phyloP scores from a whole-genome alignment of 2,888 invertebrate genomes.

The Gymnoscelis rufifasciata region DNA sequence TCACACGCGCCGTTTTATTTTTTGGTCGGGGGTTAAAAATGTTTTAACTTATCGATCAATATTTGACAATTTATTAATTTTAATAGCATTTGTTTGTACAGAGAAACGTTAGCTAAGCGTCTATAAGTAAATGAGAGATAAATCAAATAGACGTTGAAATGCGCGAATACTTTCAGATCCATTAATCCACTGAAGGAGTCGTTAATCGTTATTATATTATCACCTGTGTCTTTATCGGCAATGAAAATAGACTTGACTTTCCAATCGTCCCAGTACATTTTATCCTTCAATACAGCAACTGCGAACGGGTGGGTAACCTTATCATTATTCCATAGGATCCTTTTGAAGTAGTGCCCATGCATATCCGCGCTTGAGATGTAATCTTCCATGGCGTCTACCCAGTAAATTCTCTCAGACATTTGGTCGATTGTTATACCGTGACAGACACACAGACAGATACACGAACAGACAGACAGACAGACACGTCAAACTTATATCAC shows the following conservation, averaged over 20 bases:
- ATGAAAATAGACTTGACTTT: constrained; percentile 87
- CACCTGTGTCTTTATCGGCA: constrained; percentile 87
- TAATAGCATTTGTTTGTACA: too few species aligned
- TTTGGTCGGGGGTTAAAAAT: too few species aligned
- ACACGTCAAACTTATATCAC: too few species aligned
- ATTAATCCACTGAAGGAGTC: constrained; percentile 84
- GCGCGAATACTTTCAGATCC: constrained; percentile 89
- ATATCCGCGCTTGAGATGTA: constrained; percentile 88
- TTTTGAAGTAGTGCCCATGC: constrained; percentile 83
- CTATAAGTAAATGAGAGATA: too few species aligned
- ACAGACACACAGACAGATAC: too few species aligned
- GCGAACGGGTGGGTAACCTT: constrained; percentile 91
- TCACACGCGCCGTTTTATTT: too few species aligned
- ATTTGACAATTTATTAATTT: too few species aligned
- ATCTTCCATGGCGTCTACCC: constrained; percentile 91
- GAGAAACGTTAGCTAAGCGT: too few species aligned
- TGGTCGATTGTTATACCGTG: constrained; percentile 92
- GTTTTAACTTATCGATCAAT: too few species aligned
- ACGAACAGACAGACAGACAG: too few species aligned
- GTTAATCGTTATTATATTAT: constrained; percentile 79
- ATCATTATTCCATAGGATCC: constrained; percentile 81
- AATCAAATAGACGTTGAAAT: too few species aligned
- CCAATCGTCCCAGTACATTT: constrained; percentile 95
- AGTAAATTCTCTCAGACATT: constrained; percentile 88
- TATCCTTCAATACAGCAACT: constrained; percentile 90